These are phyloP conservation scores for Rhopalosiphum padi DNA, from an alignment of 1,140 invertebrate species.

Conservation along the genomic window DNA sequence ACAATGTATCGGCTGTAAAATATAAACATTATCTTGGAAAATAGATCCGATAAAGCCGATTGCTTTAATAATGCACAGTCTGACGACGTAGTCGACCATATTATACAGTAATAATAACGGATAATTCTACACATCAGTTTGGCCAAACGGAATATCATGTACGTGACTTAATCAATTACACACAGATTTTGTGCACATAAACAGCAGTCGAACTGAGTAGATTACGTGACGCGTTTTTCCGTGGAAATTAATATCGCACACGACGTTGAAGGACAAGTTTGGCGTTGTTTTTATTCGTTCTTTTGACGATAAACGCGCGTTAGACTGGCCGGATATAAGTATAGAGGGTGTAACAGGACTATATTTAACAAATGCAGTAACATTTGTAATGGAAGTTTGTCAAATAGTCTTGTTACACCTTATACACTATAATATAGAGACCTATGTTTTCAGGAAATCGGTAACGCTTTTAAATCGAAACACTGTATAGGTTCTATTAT, in stretches of 20 bases:
- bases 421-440: not conserved
- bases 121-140: not conserved
- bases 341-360: no score
- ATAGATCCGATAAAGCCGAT: not conserved
- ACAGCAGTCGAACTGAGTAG: not conserved
- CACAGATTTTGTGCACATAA: not conserved
- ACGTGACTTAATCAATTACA: not conserved
- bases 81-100: not conserved
- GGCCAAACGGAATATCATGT: not conserved
- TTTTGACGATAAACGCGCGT: not conserved
- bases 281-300: not conserved
- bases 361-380: no score
- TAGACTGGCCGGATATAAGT: not conserved
- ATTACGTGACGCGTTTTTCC: not conserved
- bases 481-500: not conserved
- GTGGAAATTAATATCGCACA: not conserved
- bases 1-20: not conserved
- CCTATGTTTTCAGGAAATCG: not conserved
- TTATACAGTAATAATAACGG: not conserved
- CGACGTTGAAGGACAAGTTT: not conserved
- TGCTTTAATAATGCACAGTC: not conserved
- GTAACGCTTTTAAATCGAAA: not conserved
- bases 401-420: no score
- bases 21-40: not conserved
- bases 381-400: no score